Base-by-base conservation (phyloP, 2,888 invertebrate species). In the Anoplius nigerrimus region DNA sequence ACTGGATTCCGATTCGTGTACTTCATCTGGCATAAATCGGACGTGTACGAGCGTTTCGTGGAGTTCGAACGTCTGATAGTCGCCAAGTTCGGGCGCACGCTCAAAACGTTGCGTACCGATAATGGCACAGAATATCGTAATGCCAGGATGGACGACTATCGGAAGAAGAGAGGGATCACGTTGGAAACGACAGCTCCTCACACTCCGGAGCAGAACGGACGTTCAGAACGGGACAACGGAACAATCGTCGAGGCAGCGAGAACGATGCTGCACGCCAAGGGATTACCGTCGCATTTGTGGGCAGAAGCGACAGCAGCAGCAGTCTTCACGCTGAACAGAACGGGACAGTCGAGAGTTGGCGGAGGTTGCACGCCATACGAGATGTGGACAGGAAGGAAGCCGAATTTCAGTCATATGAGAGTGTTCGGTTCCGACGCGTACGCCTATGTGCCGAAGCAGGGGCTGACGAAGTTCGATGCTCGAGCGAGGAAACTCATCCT, bases 111-210 rank as follows among this genome's bases (percentile, higher is more conserved):
- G 5, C 16, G 63, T 0, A 13, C 43, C 0, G 64, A 64, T n/a
- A 64, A 64, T 2, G 58, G 46, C 0, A 3, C 24, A 5, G 52
- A 64, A 27, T 64, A 51, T 42, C 15, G 1, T 2, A 64, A 56
- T 16, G 5, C 8, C 6, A 20, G 34, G n/a, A 34, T 56, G 27
- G 8, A n/a, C 1, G 3, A 16, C 4, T 64, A 42, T 22, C n/a
- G 51, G 13, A 6, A 13, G 1, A 4, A 0, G 11, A 0, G 22
- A 0, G 57, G 53, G 1, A 64, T 64, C 2, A 11, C 0, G 0
- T 2, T 51, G 2, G 46, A 58, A n/a, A 53, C 21, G 1, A 58
- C 58, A 0, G 51, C 52, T 0, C 53, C 57, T 0, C 0, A 64
- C 34, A 0, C 52, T 42, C 0, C 43, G 22, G 20, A 60, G 18